These are phyloP conservation scores for Lynx canadensis DNA, from an alignment of 2,113 vertebrate species.

Conservation along the genomic window DNA sequence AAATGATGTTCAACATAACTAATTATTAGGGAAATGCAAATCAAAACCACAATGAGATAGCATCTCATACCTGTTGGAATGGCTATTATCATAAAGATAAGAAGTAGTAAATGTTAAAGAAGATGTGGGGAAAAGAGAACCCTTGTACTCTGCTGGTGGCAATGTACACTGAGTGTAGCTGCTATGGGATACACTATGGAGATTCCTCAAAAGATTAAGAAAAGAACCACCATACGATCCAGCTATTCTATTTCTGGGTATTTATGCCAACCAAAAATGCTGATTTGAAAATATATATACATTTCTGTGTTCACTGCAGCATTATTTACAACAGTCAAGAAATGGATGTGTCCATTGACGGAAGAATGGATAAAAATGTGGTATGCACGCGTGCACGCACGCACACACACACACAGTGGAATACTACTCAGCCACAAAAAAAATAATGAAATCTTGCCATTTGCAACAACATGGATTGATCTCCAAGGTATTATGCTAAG, in stretches of 20 bases:
- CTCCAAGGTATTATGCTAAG: neutral
- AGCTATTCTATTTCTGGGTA: neutral
- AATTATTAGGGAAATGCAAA: neutral
- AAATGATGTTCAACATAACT: neutral
- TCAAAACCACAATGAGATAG: neutral
- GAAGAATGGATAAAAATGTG: neutral
- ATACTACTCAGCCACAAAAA: neutral
- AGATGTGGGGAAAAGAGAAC: neutral
- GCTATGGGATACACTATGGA: neutral
- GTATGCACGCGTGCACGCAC: neutral
- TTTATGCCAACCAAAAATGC: neutral
- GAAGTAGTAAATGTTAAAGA: neutral
- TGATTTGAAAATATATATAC: neutral
- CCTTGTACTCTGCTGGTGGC: neutral
- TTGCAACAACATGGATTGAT: neutral
- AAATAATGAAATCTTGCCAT: neutral
- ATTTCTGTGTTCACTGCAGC: neutral
- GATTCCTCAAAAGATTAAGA: neutral
- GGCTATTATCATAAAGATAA: neutral
- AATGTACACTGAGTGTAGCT: neutral
- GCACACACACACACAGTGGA: neutral
- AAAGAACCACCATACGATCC: neutral
- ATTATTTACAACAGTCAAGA: neutral
- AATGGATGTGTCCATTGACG: neutral
- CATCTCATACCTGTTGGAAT: neutral